A percentile compares a stretch with the other conserved stretches of the same genome.
These are phyloP conservation scores for Rhimphoctona megacephalus DNA, from an alignment of 2,888 invertebrate species.

Conservation along the genomic window DNA sequence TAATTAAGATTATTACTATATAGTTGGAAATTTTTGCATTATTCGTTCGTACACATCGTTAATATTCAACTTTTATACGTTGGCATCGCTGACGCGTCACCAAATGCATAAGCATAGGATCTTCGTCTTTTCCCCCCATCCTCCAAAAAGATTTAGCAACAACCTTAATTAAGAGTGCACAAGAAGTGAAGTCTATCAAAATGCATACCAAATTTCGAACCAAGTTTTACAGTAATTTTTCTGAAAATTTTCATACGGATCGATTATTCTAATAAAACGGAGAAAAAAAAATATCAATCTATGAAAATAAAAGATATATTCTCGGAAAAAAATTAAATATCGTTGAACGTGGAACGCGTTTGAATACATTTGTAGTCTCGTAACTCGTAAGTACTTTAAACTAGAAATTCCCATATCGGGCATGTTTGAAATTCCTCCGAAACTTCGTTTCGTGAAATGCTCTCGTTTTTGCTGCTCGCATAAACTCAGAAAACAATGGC, in stretches of 20 bases:
- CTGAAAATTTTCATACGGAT: not conserved
- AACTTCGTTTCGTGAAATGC: not conserved
- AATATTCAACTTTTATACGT: too few species aligned
- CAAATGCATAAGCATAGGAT: too few species aligned
- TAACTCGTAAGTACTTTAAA: not conserved
- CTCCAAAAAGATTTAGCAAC: too few species aligned
- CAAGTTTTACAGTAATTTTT: not conserved
- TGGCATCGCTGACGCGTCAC: too few species aligned
- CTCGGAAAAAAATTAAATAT: not conserved
- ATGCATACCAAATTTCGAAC: not conserved
- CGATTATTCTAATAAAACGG: not conserved
- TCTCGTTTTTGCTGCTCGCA: conserved; percentile 20
- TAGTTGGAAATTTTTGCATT: too few species aligned
- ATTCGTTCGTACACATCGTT: too few species aligned
- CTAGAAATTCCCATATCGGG: not conserved
- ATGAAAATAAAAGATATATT: not conserved
- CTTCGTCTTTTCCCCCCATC: too few species aligned
- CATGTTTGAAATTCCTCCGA: conserved; percentile 14
- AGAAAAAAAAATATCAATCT: not conserved
- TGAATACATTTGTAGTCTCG: not conserved
- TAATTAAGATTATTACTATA: too few species aligned
- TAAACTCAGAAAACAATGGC: conserved; percentile 35
- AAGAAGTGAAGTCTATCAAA: not conserved
- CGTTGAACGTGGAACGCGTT: not conserved
- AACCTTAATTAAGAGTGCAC: not conserved